Evolutionary conservation across 2,888 invertebrate species (phyloP), one percentile per base, ranked within the genome.

Genomic region (Villa cingulata): DNA sequence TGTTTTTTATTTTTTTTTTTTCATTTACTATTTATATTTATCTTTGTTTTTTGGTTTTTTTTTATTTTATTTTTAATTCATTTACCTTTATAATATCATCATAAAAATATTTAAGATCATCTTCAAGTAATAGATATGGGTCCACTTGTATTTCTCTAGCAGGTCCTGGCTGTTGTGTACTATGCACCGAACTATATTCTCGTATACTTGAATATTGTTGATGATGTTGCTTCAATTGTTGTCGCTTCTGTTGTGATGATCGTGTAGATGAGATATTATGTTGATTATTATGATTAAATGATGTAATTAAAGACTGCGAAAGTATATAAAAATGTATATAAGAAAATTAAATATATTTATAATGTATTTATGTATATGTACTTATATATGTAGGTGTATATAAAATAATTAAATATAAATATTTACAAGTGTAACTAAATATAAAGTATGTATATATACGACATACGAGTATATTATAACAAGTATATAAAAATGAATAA

Each of bases 51-150:
- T 29, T 42, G 23, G 10, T 39, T 18, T 20, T 10, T 32, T 41
- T 48, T 45, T 39, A 36, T 32, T 32, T 14, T 12, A 32, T 32
- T 29, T 29, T 12, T 32, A 32, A 12, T 29, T 29, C 12, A 68
- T 72, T 75, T 70, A 90, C 91, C 74, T 82, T 75, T 78, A 84
- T 77, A 64, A 92, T 88, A 65, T 89, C 85, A 59, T 81, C 79
- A 65, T 88, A 89, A 59, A 92, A 80, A 59, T 83, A 82, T 65
- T 84, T 83, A 53, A 94, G 78, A 66, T 94, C 91, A 60, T 87
- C 84, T 60, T 89, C 86, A 53, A 89, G 74, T 54, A 92, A 74
- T 59, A 81, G 80, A 67, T 89, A 91, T 51, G 91, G 91, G 72
- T 90, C 88, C 57, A 87, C 76, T 71, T 84, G 82, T 63, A 83